A percentile compares a stretch with the other conserved stretches of the same genome.
phyloP scores from a whole-genome alignment of 1,140 invertebrate species.

The Drosophila sturtevanti region DNA sequence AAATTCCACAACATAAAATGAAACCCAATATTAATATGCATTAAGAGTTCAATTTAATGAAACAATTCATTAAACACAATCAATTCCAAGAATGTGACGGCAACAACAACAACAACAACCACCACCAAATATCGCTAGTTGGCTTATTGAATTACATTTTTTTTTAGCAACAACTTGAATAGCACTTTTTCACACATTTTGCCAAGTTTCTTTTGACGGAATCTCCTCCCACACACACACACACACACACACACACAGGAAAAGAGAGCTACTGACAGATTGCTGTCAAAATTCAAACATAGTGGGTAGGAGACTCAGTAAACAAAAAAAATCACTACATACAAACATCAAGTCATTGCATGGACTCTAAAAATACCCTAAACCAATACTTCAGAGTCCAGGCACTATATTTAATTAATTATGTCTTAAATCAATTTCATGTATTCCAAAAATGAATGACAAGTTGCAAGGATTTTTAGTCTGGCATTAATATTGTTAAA shows the following conservation, averaged over 20 bases:
- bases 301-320: slow-evolving; percentile 59
- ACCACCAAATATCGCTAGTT: slow-evolving; percentile 7
- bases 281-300: slow-evolving; percentile 73
- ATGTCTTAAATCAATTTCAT: no score
- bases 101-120: slow-evolving; percentile 8
- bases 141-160: slow-evolving; percentile 46
- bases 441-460: no score
- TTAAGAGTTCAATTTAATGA: slow-evolving; percentile 45
- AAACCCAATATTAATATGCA: slow-evolving; percentile 65
- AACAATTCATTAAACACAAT: slow-evolving; percentile 75
- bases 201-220: neutral
- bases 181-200: slow-evolving; percentile 31
- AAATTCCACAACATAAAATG: slow-evolving; percentile 58
- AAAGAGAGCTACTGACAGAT: slow-evolving; percentile 65
- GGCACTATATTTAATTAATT: no score
- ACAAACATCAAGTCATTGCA: neutral
- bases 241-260: slow-evolving; percentile 21
- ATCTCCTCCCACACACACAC: slow-evolving; percentile 4
- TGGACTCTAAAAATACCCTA: slow-evolving; percentile 12
- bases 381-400: no score
- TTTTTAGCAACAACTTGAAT: neutral
- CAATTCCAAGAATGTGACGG: slow-evolving; percentile 72
- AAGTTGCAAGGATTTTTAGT: no score
- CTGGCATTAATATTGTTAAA: no score
- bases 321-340: neutral